Evolutionary conservation across 1,140 invertebrate genomes (phyloP).

Genomic region (Cotesia chilonis): DNA sequence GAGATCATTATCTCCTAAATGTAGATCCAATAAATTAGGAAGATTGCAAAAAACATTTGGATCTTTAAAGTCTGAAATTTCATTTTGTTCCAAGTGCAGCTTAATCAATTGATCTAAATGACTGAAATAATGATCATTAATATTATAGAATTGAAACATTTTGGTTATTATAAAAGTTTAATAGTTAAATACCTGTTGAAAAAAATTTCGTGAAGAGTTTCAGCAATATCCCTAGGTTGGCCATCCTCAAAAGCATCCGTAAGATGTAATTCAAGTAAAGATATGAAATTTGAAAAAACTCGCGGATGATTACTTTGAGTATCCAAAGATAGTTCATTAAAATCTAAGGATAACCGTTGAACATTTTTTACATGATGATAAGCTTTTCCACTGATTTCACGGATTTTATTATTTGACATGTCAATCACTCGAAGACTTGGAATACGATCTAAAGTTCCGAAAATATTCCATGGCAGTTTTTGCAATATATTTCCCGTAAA

Average conservation of each 20-base stretch:
- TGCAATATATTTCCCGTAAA: constrained; percentile 77
- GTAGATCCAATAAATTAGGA: constrained; percentile 72
- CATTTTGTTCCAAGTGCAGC: constrained; percentile 82
- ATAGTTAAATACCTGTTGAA: constrained; percentile 66
- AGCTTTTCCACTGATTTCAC: constrained; percentile 78
- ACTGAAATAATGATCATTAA: constrained; percentile 47
- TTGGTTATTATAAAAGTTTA: constrained; percentile 14
- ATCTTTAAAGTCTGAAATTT: constrained; percentile 75
- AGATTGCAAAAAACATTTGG: constrained; percentile 76
- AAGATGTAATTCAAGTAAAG: constrained; percentile 76
- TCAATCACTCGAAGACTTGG: constrained; percentile 75
- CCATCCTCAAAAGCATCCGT: constrained; percentile 81
- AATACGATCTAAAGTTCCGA: constrained; percentile 71
- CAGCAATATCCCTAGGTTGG: constrained; percentile 69
- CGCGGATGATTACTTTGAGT: constrained; percentile 74
- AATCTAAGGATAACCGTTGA: constrained; percentile 76
- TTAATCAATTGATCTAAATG: constrained; percentile 75
- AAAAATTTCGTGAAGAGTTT: constrained; percentile 78
- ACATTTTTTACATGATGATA: constrained; percentile 80
- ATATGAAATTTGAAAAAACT: constrained; percentile 81
- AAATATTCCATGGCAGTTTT: constrained; percentile 76
- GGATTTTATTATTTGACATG: constrained; percentile 81
- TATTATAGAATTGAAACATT: constrained; percentile 2
- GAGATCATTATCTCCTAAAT: constrained; percentile 75
- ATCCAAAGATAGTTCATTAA: constrained; percentile 74